Evolutionary conservation across 2,113 vertebrate species (phyloP), one percentile per base, ranked within the genome.

Genomic region (Dryoscopus gambensis): DNA sequence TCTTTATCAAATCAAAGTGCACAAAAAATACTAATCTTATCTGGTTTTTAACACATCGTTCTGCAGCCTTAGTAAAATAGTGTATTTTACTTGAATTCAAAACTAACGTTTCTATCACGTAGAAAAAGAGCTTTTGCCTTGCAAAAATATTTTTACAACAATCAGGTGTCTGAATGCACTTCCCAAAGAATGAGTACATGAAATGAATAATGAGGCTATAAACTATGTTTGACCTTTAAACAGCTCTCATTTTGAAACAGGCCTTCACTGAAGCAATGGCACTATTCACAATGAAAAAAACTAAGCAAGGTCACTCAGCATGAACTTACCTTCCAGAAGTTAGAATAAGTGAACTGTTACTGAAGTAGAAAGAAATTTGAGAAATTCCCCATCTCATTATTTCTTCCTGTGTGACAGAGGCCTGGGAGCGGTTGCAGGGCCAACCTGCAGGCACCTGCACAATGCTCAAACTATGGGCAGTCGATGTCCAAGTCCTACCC

Each of bases 121-220:
- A 94, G 77, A 89, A 90, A 60, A 96, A 93, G 94, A 96, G 55
- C 37, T 84, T 83, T 73, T 90, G 90, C 95, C 97, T 95, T 84
- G 30, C 79, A 88, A 97, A 84, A 96, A 91, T 91, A 94, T 96
- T 97, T 96, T 96, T 91, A 79, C 49, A 93, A 77, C 91, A 96
- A 94, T 94, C 93, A 97, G 94, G 89, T 93, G 16, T 90, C 95
- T 92, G 78, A 95, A 80, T 30, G 75, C 39, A 44, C 52, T 88
- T 92, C 86, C 90, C 79, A 78, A 71, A 85, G 78, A 75, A 93
- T 6, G 22, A 85, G 87, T 23, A 55, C 79, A 77, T 20, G n/a
- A 94, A 42, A 24, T 52, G 57, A 96, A 93, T 94, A 90, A 79
- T 19, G 21, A 89, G 88, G 83, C 68, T 63, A 39, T 96, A 91